phyloP scores from a whole-genome alignment of 2,888 invertebrate genomes.

The Marronus borbonicus region DNA sequence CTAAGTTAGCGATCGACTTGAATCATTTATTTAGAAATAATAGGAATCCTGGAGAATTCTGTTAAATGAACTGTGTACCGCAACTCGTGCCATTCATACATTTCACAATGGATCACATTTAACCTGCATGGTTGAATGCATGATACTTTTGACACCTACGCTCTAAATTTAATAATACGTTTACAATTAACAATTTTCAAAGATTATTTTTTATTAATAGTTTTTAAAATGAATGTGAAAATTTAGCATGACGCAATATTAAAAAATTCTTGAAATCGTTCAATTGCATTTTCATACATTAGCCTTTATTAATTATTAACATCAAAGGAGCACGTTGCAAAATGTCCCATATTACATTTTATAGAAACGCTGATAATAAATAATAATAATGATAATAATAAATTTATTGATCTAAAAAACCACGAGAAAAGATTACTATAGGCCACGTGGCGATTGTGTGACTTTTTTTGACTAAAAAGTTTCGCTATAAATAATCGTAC shows the following conservation, averaged over 20 bases:
- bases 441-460: conserved; percentile 17
- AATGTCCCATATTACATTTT: conserved; percentile 25
- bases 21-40: conserved; percentile 12
- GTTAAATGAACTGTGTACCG: neutral
- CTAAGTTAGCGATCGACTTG: neutral
- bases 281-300: neutral
- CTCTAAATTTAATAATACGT: neutral
- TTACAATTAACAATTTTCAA: neutral
- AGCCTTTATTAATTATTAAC: neutral
- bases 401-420: conserved; percentile 1
- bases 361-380: conserved; percentile 30
- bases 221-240: neutral
- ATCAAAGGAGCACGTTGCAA: conserved; percentile 5
- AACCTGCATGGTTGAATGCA: neutral
- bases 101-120: neutral
- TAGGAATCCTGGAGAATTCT: neutral
- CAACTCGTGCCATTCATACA: neutral
- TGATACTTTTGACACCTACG: conserved; percentile 3
- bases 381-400: conserved; percentile 27
- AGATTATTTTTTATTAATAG: neutral
- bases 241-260: neutral
- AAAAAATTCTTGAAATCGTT: neutral
- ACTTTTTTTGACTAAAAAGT: conserved; percentile 25
- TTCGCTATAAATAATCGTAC: conserved; percentile 30
- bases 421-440: neutral